A percentile compares a stretch with the other conserved stretches of the same genome.
phyloP scores from a whole-genome alignment of 2,113 vertebrate species.

The Thalassarche chlororhynchos region DNA sequence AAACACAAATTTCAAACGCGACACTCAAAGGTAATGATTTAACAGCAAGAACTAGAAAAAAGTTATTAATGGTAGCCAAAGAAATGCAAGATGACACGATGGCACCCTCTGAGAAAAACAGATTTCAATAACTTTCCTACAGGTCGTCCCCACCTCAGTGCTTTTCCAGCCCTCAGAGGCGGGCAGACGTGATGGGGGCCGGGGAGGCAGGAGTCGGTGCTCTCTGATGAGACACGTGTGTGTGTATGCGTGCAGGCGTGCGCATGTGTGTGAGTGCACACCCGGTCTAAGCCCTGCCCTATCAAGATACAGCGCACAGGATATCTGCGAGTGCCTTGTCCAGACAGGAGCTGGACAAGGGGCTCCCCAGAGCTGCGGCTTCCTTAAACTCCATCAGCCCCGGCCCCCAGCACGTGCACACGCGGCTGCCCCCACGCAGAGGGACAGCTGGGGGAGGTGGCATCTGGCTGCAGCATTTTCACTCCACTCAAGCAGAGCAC shows the following conservation, averaged over 20 bases:
- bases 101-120: not conserved
- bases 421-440: not conserved
- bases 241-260: too few species aligned
- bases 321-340: not conserved
- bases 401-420: not conserved
- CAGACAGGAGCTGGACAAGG: not conserved
- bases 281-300: not conserved
- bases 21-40: not conserved
- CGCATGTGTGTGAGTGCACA: rapidly evolving
- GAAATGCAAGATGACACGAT: not conserved
- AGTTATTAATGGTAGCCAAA: not conserved
- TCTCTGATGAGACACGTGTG: not conserved
- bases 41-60: not conserved
- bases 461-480: not conserved
- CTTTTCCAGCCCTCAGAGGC: not conserved
- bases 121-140: not conserved
- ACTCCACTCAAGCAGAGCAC: not conserved
- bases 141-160: too few species aligned
- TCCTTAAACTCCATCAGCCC: not conserved
- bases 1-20: not conserved
- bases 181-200: too few species aligned
- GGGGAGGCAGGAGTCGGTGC: not conserved
- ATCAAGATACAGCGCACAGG: rapidly evolving
- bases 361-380: not conserved
- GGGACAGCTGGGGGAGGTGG: not conserved